Conservation (phyloP, 2,888 invertebrate species). For the Rhagium mordax region DNA sequence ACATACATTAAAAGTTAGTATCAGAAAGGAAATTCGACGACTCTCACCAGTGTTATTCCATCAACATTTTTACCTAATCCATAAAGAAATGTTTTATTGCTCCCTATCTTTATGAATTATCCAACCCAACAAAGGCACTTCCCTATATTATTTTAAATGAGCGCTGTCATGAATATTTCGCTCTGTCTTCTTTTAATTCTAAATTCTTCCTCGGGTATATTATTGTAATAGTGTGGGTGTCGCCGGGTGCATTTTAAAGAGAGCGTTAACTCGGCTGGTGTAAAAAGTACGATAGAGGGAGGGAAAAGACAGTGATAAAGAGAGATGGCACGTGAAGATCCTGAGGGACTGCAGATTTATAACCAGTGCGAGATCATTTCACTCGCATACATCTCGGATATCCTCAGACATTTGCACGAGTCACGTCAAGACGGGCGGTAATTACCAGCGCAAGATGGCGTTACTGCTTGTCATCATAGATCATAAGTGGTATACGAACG, state of each 20-base stretch:
- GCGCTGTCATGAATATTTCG: neutral
- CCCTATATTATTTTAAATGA: neutral
- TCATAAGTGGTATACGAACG: constrained; percentile 59
- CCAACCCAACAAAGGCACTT: neutral
- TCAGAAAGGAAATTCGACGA: too few relatives aligned
- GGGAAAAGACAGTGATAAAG: constrained; percentile 64
- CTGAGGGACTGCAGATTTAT: constrained; percentile 63
- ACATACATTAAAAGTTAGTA: too few relatives aligned
- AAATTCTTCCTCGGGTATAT: constrained; percentile 20
- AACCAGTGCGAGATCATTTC: constrained; percentile 61
- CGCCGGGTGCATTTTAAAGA: constrained; percentile 41
- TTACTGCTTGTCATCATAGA: constrained; percentile 60
- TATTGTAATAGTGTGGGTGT: constrained; percentile 37
- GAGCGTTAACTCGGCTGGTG: constrained; percentile 38
- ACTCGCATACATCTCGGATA: constrained; percentile 61
- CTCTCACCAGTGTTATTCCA: too few relatives aligned
- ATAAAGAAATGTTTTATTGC: too few relatives aligned
- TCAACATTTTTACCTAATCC: too few relatives aligned
- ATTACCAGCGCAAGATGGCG: constrained; percentile 63
- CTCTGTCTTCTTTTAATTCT: constrained; percentile 17
- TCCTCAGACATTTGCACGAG: constrained; percentile 57
- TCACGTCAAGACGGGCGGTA: constrained; percentile 62
- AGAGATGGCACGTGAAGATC: constrained; percentile 67
- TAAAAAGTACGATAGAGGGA: constrained; percentile 45
- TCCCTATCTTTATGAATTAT: neutral